Evolutionary conservation across 30 jellyfish, hydroid and myxozoan genomes (phyloP), one percentile per base, ranked within the genome.

Genomic region (Aurelia coerulea): DNA sequence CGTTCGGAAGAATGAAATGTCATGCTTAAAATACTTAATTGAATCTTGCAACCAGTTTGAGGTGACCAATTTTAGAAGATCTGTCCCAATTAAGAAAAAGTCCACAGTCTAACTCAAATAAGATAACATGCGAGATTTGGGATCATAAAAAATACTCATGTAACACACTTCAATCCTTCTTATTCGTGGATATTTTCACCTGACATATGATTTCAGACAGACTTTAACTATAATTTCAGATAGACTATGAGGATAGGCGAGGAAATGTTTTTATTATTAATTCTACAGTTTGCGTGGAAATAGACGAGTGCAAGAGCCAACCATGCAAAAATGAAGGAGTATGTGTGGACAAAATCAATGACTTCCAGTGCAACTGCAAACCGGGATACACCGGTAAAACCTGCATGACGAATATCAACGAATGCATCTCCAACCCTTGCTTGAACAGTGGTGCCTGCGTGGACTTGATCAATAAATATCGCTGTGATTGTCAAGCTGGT

Each of bases 361-460:
- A 74, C 81, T 78, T 70, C 56, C 50, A 84, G 11, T 89, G 97
- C 63, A 74, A 80, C 39, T 89, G 97, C 70, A 23, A 33, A 53
- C 90, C 97, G 6, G 97, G 97, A 32, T 89, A 72, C 68, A 74
- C 81, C 14, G 97, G 97, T 10, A 88, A 79, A 63, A 67, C 65
- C 31, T 88, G 96, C 69, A 41, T 8, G 79, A 70, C 81, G 1
- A 76, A 88, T 74, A 80, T 88, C 63, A 68, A 88, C 29, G 96
- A 88, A 71, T 89, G 97, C 52, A 74, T 79, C 1, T 65, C 93
- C 10, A 54, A 53, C 59, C 97, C 97, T 1, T 89, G 97, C 78
- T 16, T 49, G 69, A 73, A 89, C 52, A 60, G 65, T 11, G 96
- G 77, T 35, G n/a, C 60, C 12, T 90, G 97, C 59, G 71, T 50